phyloP scores from a whole-genome alignment of 2,113 vertebrate genomes.

The Progne subis region DNA sequence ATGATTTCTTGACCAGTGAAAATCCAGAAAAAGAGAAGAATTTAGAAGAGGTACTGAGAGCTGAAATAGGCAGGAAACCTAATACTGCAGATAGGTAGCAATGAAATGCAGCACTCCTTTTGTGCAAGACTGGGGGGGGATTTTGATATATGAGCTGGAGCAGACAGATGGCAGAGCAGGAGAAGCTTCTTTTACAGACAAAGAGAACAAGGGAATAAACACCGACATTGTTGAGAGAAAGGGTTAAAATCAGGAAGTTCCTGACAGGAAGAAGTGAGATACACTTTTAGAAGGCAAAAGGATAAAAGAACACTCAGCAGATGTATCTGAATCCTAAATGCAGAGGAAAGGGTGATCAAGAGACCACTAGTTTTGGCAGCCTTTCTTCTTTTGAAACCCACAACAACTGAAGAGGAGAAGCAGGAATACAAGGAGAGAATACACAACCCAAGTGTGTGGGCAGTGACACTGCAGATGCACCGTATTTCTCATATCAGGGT shows the following conservation, averaged over 20 bases:
- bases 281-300: neutral
- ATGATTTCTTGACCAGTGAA: neutral
- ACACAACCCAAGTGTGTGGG: rapidly evolving
- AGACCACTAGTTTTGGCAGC: neutral
- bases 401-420: neutral
- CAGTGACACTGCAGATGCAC: neutral
- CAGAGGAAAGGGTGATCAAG: neutral
- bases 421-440: neutral
- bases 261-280: neutral
- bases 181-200: neutral
- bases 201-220: neutral
- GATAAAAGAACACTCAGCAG: neutral
- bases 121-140: neutral
- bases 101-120: neutral
- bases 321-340: neutral
- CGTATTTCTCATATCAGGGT: neutral
- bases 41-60: neutral
- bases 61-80: neutral
- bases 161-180: neutral
- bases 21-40: neutral
- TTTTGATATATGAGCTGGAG: neutral
- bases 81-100: neutral
- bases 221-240: neutral
- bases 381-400: neutral
- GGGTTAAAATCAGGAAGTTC: neutral